Evolutionary conservation across 1,140 invertebrate genomes (phyloP), one percentile per base, ranked within the genome.

Genomic region (Penaeus chinensis): DNA sequence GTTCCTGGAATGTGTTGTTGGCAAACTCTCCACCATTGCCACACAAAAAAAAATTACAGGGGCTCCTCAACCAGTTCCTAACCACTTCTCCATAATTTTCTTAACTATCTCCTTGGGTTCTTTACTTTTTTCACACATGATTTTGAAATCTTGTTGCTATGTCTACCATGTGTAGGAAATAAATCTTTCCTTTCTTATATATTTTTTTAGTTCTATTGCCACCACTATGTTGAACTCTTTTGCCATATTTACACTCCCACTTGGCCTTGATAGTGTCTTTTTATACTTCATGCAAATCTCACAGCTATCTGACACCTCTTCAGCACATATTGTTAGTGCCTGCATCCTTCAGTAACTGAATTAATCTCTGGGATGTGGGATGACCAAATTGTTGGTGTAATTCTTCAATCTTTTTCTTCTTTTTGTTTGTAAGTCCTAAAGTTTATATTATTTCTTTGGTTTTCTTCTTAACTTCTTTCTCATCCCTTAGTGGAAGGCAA

Each of bases 91-190:
- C 27, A 42, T 78, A n/a, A 78, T 7, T 42, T 78, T 78, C 76
- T 78, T 37, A 78, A 78, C 27, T 42, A 78, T 42, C 2, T 47
- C 76, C 32, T 20, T 47, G 20, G 32, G 47, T 37, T 54, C 16
- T 78, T 78, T 78, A 37, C 76, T 66, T 8, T 66, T 78, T 78
- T 42, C 19, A 78, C 27, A 78, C 76, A 78, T 5, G 76, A 78
- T n/a, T 78, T 78, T 19, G 76, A 78, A 42, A 54, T 42, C 76
- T 42, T 78, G 76, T 42, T 78, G 76, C 32, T 3, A 42, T 54
- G 10, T 78, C 76, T 42, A 78, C 76, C 47, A 78, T 54, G 32
- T 78, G 32, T 22, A 78, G 20, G 32, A 78, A 78, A 54, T 78
- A 78, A 3, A 78, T 37, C 27, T 78, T 22, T 32, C 76, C 32